Percentiles rank a stretch among this genome's conserved stretches.
Evolutionary conservation across 2,888 invertebrate genomes (phyloP).

Genomic region (Tenthredo distinguenda): DNA sequence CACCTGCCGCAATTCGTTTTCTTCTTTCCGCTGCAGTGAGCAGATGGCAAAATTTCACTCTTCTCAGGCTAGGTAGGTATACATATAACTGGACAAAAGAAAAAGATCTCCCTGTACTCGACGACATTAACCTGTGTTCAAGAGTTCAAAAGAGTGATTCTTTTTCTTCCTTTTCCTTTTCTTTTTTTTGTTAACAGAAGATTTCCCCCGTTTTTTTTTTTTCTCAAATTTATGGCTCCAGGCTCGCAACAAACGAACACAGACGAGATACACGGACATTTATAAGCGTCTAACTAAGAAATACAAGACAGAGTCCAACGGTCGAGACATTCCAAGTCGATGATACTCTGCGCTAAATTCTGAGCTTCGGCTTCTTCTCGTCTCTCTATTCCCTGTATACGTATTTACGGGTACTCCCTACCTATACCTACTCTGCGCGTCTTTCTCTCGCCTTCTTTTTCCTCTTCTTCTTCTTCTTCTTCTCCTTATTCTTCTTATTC

Average conservation of each 20-base stretch:
- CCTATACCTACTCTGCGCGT: background rate
- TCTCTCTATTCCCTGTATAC: background rate
- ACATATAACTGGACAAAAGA: background rate
- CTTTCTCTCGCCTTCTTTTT: background rate
- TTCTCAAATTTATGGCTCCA: background rate
- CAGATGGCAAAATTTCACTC: constrained; percentile 4
- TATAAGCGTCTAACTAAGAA: background rate
- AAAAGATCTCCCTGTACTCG: background rate
- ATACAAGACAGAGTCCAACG: constrained; percentile 41
- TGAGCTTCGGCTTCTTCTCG: constrained; percentile 16
- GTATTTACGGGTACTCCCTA: background rate
- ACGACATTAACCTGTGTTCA: constrained; percentile 4
- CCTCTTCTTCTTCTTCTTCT: background rate
- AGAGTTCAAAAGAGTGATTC: background rate
- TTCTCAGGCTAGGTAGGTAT: background rate
- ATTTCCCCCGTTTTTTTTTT: background rate
- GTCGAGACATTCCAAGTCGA: constrained; percentile 53
- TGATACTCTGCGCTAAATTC: constrained; percentile 52
- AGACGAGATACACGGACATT: background rate
- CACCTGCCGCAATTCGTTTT: background rate
- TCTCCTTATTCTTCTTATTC: background rate
- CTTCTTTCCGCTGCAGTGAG: background rate
- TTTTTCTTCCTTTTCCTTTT: background rate
- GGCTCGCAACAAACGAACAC: background rate
- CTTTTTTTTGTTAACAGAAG: background rate